Percentiles rank a stretch among this genome's conserved stretches.
Evolutionary conservation across 2,113 vertebrate species (phyloP).

Genomic region (Sus scrofa): T2T-Sscrofa CM000828.6:75816001-75816500

Average conservation of each 20-base stretch:
- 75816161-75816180: too few species aligned
- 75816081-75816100: too few species aligned
- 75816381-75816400: background rate
- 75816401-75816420: background rate
- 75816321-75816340: background rate
- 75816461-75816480: too few species aligned
- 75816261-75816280: background rate
- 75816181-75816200: too few species aligned
- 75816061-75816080: too few species aligned
- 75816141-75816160: too few species aligned
- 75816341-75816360: fast-evolving
- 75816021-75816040: too few species aligned
- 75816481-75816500: too few species aligned
- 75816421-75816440: fast-evolving
- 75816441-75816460: fast-evolving
- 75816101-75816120: too few species aligned
- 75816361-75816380: background rate
- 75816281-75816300: background rate
- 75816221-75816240: background rate
- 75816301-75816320: fast-evolving
- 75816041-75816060: too few species aligned
- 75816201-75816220: background rate
- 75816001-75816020: too few species aligned
- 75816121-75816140: too few species aligned
- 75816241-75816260: background rate